A percentile compares a stretch with the other conserved stretches of the same genome.
Conservation (phyloP, 2,113 vertebrate genomes). For the Sinosuthora webbiana region DNA sequence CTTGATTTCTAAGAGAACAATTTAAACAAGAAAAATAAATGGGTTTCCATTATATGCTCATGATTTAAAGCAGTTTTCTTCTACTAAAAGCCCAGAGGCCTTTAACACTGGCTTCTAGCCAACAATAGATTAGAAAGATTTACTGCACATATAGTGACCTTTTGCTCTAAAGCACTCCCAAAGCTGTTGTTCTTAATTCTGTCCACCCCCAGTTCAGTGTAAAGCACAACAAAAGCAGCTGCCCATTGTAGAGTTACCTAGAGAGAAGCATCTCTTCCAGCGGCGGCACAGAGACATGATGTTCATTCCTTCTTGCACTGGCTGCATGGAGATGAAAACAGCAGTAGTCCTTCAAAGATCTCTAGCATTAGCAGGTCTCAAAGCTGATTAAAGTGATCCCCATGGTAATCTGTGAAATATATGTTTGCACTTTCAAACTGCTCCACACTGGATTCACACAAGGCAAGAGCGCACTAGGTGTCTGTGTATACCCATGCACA, state of each 20-base stretch:
- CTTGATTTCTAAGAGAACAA: constrained; percentile 37
- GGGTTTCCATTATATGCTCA: neutral
- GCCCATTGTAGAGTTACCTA: constrained; percentile 59
- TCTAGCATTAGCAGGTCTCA: constrained; percentile 64
- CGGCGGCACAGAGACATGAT: neutral
- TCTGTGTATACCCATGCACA: neutral
- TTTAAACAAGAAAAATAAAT: constrained; percentile 10
- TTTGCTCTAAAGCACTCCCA: neutral
- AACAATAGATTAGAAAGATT: constrained; percentile 1
- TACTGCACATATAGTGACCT: neutral
- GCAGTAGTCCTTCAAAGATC: constrained; percentile 3
- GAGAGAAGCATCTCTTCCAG: constrained; percentile 57
- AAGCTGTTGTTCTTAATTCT: neutral
- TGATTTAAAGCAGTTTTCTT: neutral
- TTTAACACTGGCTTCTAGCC: neutral
- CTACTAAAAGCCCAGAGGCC: neutral
- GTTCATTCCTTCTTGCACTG: neutral
- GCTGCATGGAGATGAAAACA: neutral
- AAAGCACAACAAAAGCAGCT: neutral
- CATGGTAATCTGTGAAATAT: constrained; percentile 66
- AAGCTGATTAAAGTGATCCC: constrained; percentile 64
- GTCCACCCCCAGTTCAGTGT: neutral
- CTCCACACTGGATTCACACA: neutral
- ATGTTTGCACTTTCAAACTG: constrained; percentile 51
- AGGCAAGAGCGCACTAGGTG: neutral